Evolutionary conservation across 2,113 vertebrate genomes (phyloP), one percentile per base, ranked within the genome.

Genomic region (Zapornia atra): DNA sequence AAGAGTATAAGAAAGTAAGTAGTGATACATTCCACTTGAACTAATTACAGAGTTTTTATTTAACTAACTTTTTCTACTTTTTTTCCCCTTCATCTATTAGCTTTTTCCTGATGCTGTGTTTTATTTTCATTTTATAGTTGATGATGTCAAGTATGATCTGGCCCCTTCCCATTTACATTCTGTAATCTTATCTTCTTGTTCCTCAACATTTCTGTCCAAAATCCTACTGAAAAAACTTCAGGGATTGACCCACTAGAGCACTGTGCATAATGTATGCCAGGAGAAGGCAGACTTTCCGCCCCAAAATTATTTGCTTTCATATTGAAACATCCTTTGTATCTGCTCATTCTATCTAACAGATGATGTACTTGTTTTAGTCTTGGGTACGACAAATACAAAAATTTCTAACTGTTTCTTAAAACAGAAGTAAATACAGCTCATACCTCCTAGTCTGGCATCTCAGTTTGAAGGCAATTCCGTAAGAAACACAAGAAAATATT

Each of bases 111-210:
- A 61, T 50, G 5, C 2, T 22, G 4, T 56, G 12, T 12, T 88
- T 84, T 75, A 29, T 63, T 68, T 68, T 50, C 4, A 13, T 51
- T 82, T 92, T 82, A 42, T 6, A 57, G 2, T 15, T 42, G 10
- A 10, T 56, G 4, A 60, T 77, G 9, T 17, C 14, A 54, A 48
- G 10, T 2, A 26, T 29, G 12, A 10, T 12, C 19, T 42, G 19
- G 4, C 11, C 0, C 0, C 8, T 6, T 69, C 20, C 5, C 2
- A 15, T 29, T 63, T 48, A 40, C 16, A 25, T 3, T 36, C 5
- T 38, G 7, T 28, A 63, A 48, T 20, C 5, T 73, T 72, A 16
- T 12, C 4, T 72, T 60, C 28, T 51, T 70, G 7, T 34, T 53
- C 8, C 15, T 42, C 79, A 28, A 18, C 1, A 15, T 71, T 66